These are phyloP conservation scores for Calliphora vomitoria DNA, from an alignment of 2,888 invertebrate genomes.

Conservation along the genomic window DNA sequence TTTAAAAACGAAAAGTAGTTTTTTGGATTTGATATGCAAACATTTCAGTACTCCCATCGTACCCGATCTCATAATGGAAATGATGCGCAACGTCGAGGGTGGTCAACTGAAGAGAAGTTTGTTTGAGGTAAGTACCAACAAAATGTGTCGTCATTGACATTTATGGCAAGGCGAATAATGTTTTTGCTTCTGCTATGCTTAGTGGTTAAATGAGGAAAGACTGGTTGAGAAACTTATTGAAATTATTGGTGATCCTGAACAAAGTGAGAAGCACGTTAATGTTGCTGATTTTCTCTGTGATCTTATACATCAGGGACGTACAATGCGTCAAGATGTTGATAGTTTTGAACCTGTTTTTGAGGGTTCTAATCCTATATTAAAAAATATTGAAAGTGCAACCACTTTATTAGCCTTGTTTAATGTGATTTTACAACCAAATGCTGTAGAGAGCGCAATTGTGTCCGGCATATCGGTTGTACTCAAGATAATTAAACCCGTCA, in stretches of 20 bases:
- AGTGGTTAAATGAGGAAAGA: constrained; percentile 96
- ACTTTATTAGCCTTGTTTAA: constrained; percentile 89
- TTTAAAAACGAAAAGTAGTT: constrained; percentile 93
- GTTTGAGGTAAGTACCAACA: constrained; percentile 86
- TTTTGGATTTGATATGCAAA: constrained; percentile 93
- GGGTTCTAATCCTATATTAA: constrained; percentile 88
- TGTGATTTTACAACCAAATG: constrained; percentile 89
- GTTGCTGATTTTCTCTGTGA: constrained; percentile 95
- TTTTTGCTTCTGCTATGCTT: constrained; percentile 73
- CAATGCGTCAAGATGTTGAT: constrained; percentile 86
- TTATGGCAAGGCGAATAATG: neutral
- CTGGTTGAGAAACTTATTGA: constrained; percentile 92
- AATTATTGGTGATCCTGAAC: constrained; percentile 87
- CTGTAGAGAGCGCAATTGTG: constrained; percentile 89
- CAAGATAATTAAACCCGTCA: constrained; percentile 86
- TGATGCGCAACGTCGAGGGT: constrained; percentile 93
- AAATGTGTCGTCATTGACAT: neutral
- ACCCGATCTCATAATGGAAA: constrained; percentile 95
- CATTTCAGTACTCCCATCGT: constrained; percentile 97
- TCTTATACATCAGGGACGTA: constrained; percentile 89
- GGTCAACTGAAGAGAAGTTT: constrained; percentile 89
- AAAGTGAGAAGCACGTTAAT: constrained; percentile 92
- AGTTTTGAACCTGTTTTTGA: constrained; percentile 83
- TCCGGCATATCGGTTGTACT: constrained; percentile 93
- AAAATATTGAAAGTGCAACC: constrained; percentile 88